phyloP scores from a whole-genome alignment of 2,113 vertebrate species.

The Xiphorhynchus elegans region DNA sequence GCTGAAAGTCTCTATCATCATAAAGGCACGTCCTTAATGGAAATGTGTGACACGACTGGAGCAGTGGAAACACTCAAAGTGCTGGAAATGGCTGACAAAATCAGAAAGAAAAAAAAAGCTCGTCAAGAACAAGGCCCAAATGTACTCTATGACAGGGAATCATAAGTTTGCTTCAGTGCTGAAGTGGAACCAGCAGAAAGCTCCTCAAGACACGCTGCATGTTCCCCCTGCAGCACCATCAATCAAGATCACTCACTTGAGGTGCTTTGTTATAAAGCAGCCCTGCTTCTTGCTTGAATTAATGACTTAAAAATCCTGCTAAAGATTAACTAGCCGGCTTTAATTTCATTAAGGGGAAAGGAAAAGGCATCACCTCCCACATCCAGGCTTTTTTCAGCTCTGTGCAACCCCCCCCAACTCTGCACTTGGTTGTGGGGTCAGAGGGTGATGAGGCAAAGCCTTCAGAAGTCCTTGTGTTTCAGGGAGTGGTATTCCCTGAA shows the following conservation, averaged over 20 bases:
- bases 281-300: conserved; percentile 52
- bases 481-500: too few species aligned
- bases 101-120: not conserved
- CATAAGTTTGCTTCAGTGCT: conserved; percentile 41
- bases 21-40: conserved; percentile 12
- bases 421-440: too few species aligned
- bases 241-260: conserved; percentile 52
- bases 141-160: not conserved
- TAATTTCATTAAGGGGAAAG: conserved; percentile 26
- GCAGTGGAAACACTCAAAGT: conserved; percentile 11
- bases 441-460: too few species aligned
- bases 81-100: not conserved
- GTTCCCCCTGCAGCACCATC: conserved; percentile 24
- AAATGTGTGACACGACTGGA: not conserved
- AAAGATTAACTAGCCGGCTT: conserved; percentile 68
- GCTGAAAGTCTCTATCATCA: not conserved
- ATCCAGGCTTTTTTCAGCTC: too few species aligned
- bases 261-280: conserved; percentile 58
- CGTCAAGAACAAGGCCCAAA: not conserved
- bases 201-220: not conserved
- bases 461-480: too few species aligned
- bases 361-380: not conserved
- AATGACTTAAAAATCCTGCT: conserved; percentile 53
- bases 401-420: too few species aligned
- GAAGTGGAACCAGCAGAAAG: conserved; percentile 41